A percentile compares a stretch with the other conserved stretches of the same genome.
phyloP scores from a whole-genome alignment of 2,113 vertebrate species.

The Patagioenas fasciata region DNA sequence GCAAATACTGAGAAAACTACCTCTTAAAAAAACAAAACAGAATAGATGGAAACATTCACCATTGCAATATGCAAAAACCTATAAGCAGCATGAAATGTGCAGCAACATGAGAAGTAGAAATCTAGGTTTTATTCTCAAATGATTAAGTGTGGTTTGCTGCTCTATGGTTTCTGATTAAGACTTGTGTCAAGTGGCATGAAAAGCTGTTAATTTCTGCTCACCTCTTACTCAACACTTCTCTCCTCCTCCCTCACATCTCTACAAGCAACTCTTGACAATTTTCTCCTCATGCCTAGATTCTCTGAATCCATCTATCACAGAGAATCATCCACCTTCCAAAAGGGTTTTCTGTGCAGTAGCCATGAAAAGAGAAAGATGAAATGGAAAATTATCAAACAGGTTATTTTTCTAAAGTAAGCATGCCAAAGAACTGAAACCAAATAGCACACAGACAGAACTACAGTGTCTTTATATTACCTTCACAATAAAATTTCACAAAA shows the following conservation, averaged over 20 bases:
- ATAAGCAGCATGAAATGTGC: background rate
- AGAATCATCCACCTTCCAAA: background rate
- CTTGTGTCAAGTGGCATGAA: background rate
- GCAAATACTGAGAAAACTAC: background rate
- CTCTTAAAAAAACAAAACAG: background rate
- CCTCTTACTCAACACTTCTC: background rate
- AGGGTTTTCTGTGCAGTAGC: accelerated
- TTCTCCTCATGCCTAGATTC: background rate
- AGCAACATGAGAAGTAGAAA: background rate
- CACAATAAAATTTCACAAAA: background rate
- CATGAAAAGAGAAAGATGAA: background rate
- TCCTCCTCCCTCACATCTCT: background rate
- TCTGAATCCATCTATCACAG: background rate
- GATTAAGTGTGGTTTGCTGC: background rate
- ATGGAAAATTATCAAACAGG: background rate
- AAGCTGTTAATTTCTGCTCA: background rate
- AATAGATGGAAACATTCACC: background rate
- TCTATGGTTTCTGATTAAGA: background rate
- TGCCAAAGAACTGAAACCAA: background rate
- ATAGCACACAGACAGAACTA: background rate
- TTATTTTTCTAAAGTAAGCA: background rate
- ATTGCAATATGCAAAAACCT: background rate
- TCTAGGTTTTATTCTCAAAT: background rate
- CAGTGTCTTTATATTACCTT: background rate
- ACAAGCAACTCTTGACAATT: background rate